Percentiles rank a stretch among this genome's conserved stretches.
Conservation (phyloP, 2,888 invertebrate species). For the Thymelicus acteon region DNA sequence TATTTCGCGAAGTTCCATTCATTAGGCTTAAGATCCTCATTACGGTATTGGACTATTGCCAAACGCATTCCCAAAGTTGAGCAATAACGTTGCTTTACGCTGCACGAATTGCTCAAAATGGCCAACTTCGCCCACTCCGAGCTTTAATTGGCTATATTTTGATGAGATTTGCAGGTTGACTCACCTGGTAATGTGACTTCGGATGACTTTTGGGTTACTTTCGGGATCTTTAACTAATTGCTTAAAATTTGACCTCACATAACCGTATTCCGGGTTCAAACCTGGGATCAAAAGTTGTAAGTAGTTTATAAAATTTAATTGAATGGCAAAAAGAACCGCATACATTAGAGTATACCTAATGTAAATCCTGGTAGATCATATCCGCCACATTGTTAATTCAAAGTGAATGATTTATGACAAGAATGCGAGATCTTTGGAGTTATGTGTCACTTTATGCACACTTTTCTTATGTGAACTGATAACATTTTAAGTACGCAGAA, state of each 20-base stretch:
- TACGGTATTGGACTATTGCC: constrained; percentile 56
- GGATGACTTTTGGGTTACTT: constrained; percentile 19
- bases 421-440: no score
- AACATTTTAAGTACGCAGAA: no score
- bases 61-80: constrained; percentile 56
- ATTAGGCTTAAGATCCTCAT: constrained; percentile 56
- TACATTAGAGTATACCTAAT: no score
- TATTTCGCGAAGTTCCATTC: constrained; percentile 51
- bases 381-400: no score
- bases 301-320: no score
- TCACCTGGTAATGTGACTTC: constrained; percentile 33
- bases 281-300: no score
- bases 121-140: constrained; percentile 28
- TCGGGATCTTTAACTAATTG: constrained; percentile 1
- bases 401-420: no score
- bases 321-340: no score
- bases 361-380: no score
- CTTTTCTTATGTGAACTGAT: no score
- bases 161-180: constrained; percentile 30
- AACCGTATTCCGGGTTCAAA: no score
- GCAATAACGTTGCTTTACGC: constrained; percentile 48
- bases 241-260: background rate
- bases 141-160: constrained; percentile 36
- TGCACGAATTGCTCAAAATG: constrained; percentile 35
- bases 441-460: no score